Evolutionary conservation across 1,140 invertebrate genomes (phyloP).

Genomic region (Batillaria attramentaria): DNA sequence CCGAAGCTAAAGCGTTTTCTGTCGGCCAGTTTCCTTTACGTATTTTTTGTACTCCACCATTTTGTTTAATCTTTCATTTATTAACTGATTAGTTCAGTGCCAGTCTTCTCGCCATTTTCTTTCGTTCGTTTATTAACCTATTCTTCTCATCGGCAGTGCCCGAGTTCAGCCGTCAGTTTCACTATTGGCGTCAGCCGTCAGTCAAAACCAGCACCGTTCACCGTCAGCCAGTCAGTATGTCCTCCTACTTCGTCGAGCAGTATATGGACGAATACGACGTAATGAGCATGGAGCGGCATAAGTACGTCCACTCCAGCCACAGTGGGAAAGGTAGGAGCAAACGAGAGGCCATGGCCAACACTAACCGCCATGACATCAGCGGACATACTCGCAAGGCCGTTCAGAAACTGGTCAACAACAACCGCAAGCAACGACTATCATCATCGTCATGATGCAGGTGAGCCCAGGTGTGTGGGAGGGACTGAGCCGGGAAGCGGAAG

Average conservation of each 20-base stretch:
- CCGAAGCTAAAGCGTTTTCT: too few relatives aligned
- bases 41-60: too few relatives aligned
- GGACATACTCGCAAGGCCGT: conserved; percentile 59
- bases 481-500: neutral
- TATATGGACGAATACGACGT: conserved; percentile 59
- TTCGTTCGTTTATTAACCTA: too few relatives aligned
- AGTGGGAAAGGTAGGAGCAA: conserved; percentile 64
- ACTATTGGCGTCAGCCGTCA: too few relatives aligned
- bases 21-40: too few relatives aligned
- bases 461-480: neutral
- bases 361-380: conserved; percentile 54
- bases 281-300: conserved; percentile 58
- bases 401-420: conserved; percentile 63
- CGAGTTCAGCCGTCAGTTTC: too few relatives aligned
- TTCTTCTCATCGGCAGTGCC: too few relatives aligned
- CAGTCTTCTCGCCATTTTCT: too few relatives aligned
- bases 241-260: conserved; percentile 31
- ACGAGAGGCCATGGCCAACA: conserved; percentile 58
- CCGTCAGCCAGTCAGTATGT: too few relatives aligned
- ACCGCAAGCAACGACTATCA: conserved; percentile 8
- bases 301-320: conserved; percentile 58
- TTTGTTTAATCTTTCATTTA: too few relatives aligned
- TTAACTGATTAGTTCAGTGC: too few relatives aligned
- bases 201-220: too few relatives aligned
- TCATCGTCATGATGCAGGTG: neutral